Percentiles rank a stretch among this genome's conserved stretches.
These are phyloP conservation scores for Phoenoteleia sp. DNA, from an alignment of 2,888 invertebrate genomes.

Conservation along the genomic window DNA sequence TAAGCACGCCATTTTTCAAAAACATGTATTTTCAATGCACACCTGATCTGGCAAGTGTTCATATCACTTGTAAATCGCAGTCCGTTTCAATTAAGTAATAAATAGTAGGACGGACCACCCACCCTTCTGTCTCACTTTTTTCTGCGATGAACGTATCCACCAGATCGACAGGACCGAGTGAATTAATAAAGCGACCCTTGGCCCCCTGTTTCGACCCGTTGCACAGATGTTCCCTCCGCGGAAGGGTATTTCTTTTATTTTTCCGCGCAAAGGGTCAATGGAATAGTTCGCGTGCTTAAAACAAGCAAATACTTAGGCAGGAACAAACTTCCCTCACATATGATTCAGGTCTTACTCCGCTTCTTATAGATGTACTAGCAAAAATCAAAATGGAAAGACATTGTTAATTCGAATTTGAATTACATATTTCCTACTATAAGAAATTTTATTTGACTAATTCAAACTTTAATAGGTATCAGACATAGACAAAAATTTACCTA, in stretches of 20 bases:
- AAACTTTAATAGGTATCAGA: too few species aligned
- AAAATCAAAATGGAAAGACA: too few species aligned
- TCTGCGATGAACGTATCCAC: constrained; percentile 69
- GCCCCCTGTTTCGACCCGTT: constrained; percentile 74
- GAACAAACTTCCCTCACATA: too few species aligned
- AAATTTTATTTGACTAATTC: too few species aligned
- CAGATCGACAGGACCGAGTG: constrained; percentile 82
- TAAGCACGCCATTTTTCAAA: too few species aligned
- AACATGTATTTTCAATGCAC: constrained; percentile 19
- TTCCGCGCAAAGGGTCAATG: constrained; percentile 82
- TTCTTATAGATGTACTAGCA: too few species aligned
- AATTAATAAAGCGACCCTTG: constrained; percentile 85
- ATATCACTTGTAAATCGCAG: constrained; percentile 56
- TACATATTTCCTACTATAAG: too few species aligned
- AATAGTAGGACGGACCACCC: constrained; percentile 80
- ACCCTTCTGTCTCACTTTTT: constrained; percentile 66
- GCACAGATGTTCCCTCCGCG: constrained; percentile 78
- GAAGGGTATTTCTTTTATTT: constrained; percentile 85
- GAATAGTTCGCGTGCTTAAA: constrained; percentile 80
- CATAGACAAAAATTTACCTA: too few species aligned
- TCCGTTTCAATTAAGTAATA: constrained; percentile 84
- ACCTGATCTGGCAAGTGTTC: constrained; percentile 69
- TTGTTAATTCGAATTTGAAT: too few species aligned
- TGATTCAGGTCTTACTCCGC: too few species aligned
- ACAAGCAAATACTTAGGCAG: constrained; percentile 46